A percentile compares a stretch with the other conserved stretches of the same genome.
Conservation (phyloP, 2,113 vertebrate genomes). For the Elgaria multicarinata region DNA sequence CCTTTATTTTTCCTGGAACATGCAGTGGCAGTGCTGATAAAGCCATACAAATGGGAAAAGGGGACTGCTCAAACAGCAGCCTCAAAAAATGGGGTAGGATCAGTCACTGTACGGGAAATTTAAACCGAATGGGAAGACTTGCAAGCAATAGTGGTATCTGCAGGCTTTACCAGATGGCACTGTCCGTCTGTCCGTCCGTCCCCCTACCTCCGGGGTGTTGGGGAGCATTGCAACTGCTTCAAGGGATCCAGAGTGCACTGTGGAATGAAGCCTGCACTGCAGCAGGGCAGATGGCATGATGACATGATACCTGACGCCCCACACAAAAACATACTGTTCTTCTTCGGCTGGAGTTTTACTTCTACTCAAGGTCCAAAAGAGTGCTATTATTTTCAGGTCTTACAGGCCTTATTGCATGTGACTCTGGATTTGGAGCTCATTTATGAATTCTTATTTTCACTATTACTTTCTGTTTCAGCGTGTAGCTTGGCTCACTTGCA, state of each 20-base stretch:
- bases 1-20: accelerated
- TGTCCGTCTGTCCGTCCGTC: too few species aligned
- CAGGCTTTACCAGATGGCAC: constrained; percentile 21
- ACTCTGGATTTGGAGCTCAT: background rate
- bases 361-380: background rate
- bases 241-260: constrained; percentile 1
- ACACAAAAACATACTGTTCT: background rate
- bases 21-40: background rate
- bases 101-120: background rate
- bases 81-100: background rate
- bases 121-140: background rate
- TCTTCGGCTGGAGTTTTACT: background rate
- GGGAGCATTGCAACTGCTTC: constrained; percentile 3
- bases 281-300: constrained; percentile 21
- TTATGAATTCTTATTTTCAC: background rate
- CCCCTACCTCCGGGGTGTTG: background rate
- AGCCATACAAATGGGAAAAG: background rate
- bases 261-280: background rate
- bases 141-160: background rate
- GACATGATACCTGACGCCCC: constrained; percentile 12
- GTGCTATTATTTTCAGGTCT: background rate
- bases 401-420: background rate
- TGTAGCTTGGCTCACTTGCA: background rate
- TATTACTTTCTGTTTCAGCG: background rate
- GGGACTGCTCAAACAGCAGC: background rate